Evolutionary conservation across 2,113 vertebrate genomes (phyloP), one percentile per base, ranked within the genome.

Genomic region (Cygnus atratus): DNA sequence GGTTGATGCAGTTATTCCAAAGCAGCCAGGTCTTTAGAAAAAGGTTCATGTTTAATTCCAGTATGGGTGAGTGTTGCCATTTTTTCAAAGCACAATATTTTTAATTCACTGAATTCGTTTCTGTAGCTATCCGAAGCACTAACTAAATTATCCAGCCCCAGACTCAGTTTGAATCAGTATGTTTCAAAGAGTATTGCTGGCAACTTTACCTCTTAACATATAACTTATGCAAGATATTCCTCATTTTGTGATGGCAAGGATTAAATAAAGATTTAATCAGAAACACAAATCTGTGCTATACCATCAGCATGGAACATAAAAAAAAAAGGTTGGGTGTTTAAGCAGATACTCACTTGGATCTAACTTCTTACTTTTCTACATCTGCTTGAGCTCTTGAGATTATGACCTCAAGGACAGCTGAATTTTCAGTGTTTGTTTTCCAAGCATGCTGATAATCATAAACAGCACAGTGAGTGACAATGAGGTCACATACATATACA

Each of bases 1-100:
- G 71, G 18, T 72, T 97, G 96, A 97, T 88, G 94, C 88, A 95
- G 96, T 79, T 86, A 72, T 93, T 94, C 87, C 91, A 96, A 96
- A 95, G 90, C 88, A 97, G 85, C 57, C 91, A 21, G 74, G 87
- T 96, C 86, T 96, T 95, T 80, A 94, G 92, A 88, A 95, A 84
- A 73, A 88, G 66, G 80, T 93, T 94, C 76, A 87, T 74, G 61
- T 88, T 96, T 94, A 93, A 93, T 87, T 94, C 41, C 71, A 77
- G 52, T 68, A 93, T 58, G 58, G 44, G 24, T 87, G 70, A 91
- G 35, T 44, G 39, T 43, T 90, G 67, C 65, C 89, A 72, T 93
- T 96, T 97, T 81, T 96, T 92, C 95, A 72, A 90, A 97, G 78
- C 71, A 92, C 52, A 93, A 12, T 83, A 92, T 87, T 92, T 97